Evolutionary conservation across 2,113 vertebrate genomes (phyloP).

Genomic region (Gopherus flavomarginatus): DNA sequence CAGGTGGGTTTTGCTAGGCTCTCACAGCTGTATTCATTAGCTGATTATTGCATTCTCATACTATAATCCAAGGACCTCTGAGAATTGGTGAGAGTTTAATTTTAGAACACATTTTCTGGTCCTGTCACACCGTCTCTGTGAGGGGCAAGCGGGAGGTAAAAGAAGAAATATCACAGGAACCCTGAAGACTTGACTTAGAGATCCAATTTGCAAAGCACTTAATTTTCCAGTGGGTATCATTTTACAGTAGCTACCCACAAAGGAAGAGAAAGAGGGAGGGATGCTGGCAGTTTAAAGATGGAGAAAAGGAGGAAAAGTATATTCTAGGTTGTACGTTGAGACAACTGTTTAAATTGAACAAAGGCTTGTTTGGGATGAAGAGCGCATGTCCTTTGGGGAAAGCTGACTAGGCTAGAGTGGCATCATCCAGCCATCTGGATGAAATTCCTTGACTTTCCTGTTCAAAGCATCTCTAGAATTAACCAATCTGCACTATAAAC

Average conservation of each 20-base stretch:
- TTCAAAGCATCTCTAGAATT: neutral
- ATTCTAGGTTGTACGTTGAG: neutral
- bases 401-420: neutral
- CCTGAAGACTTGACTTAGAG: neutral
- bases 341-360: neutral
- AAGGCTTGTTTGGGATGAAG: neutral
- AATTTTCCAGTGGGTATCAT: neutral
- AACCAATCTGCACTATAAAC: neutral
- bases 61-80: neutral
- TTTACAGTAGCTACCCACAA: neutral
- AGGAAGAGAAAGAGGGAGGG: neutral
- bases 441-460: neutral
- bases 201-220: neutral
- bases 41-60: conserved; percentile 35
- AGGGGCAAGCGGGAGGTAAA: neutral
- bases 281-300: neutral
- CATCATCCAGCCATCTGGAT: neutral
- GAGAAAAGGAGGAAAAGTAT: neutral
- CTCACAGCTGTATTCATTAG: conserved; percentile 18
- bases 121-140: neutral
- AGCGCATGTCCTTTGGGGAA: neutral
- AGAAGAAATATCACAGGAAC: neutral
- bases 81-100: neutral
- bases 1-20: neutral
- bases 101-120: conserved; percentile 31